Percentiles rank a stretch among this genome's conserved stretches.
phyloP scores from a whole-genome alignment of 2,797 vertebrate species.

The Galagoides demidoff region DNA sequence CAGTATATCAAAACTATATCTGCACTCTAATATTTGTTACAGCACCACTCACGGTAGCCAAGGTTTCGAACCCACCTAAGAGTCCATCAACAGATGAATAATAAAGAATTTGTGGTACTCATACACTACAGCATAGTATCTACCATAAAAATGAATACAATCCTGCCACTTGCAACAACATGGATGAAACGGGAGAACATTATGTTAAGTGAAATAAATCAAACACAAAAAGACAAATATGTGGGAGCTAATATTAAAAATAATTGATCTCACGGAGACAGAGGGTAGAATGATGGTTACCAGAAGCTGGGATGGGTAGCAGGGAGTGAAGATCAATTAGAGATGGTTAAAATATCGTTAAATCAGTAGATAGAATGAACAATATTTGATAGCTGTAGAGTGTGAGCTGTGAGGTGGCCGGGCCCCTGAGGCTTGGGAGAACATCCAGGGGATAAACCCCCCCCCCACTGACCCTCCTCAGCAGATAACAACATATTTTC shows the following conservation, averaged over 20 bases:
- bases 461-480: no score
- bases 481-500: no score
- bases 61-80: neutral
- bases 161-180: neutral
- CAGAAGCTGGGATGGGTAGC: neutral
- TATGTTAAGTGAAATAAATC: neutral
- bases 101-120: neutral
- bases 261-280: neutral
- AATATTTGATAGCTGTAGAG: neutral
- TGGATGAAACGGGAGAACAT: neutral
- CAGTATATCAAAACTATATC: neutral
- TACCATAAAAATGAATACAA: neutral
- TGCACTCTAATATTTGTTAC: neutral
- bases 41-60: neutral
- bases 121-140: neutral
- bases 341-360: neutral
- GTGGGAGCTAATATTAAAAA: neutral
- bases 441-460: no score
- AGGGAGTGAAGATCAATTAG: neutral
- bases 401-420: no score
- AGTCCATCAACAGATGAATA: neutral
- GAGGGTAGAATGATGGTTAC: neutral
- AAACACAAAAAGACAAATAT: neutral
- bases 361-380: neutral
- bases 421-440: no score